Conservation (phyloP, 37 sponge, comb jelly and placozoan species). For the Beroe forskalii region DNA sequence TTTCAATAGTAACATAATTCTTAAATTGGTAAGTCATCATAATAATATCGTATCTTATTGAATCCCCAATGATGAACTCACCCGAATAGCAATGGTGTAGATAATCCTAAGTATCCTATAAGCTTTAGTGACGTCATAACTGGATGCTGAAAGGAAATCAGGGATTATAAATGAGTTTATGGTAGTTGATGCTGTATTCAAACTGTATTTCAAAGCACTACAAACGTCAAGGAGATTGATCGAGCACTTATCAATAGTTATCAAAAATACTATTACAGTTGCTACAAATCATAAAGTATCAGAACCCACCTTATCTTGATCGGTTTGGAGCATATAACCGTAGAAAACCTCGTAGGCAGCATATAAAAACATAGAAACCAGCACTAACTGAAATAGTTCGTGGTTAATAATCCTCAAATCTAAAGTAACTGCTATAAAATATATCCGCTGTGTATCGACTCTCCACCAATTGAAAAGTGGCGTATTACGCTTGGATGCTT, state of each 20-base stretch:
- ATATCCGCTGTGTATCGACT: no score
- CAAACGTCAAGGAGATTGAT: no score
- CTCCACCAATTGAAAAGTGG: no score
- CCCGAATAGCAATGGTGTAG: slow-evolving; percentile 48
- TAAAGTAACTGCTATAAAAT: no score
- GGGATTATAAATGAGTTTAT: not conserved
- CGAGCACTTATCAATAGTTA: no score
- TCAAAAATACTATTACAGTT: no score
- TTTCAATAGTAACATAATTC: no score
- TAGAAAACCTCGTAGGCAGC: slow-evolving; percentile 60
- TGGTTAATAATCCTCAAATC: not conserved
- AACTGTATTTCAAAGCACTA: not conserved
- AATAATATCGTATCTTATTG: no score
- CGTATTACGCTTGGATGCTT: no score
- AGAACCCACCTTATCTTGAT: slow-evolving; percentile 53
- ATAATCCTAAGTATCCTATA: slow-evolving; percentile 27
- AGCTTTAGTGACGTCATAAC: slow-evolving; percentile 53
- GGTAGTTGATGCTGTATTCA: not conserved
- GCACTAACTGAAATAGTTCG: not conserved
- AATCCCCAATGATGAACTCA: no score
- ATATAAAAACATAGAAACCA: slow-evolving; percentile 51
- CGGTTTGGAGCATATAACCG: slow-evolving; percentile 44
- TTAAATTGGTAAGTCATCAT: no score
- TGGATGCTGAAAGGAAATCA: slow-evolving; percentile 20
- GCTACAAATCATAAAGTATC: no score